These are phyloP conservation scores for Chamaetylas fuelleborni DNA, from an alignment of 2,113 vertebrate species.

Conservation along the genomic window DNA sequence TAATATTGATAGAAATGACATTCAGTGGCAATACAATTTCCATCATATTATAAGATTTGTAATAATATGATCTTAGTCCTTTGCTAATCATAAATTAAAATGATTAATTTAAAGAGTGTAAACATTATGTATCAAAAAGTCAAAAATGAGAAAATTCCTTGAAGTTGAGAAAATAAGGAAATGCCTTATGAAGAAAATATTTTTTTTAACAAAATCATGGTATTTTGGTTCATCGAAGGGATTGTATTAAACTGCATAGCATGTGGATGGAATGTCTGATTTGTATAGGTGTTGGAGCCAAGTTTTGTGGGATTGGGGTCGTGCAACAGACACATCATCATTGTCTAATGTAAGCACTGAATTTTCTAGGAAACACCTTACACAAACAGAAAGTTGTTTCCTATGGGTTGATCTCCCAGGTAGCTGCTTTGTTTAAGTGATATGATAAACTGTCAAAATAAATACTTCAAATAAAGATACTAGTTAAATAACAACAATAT, in stretches of 20 bases:
- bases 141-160: not conserved
- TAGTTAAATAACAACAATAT: not conserved
- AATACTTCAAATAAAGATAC: not conserved
- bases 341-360: not conserved
- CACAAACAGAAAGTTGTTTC: not conserved
- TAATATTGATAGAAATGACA: not conserved
- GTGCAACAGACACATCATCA: not conserved
- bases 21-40: not conserved
- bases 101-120: not conserved
- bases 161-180: not conserved
- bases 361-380: not conserved
- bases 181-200: not conserved
- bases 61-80: not conserved
- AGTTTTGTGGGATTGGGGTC: not conserved
- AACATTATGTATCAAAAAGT: not conserved
- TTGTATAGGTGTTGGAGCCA: not conserved
- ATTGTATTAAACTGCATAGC: not conserved
- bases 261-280: not conserved
- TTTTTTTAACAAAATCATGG: not conserved
- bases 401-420: rapidly evolving
- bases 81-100: not conserved
- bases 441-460: not conserved
- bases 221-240: not conserved
- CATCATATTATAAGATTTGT: not conserved
- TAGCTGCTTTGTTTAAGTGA: not conserved